Evolutionary conservation across 2,113 vertebrate genomes (phyloP), one percentile per base, ranked within the genome.

Genomic region (Silurus glanis): DNA sequence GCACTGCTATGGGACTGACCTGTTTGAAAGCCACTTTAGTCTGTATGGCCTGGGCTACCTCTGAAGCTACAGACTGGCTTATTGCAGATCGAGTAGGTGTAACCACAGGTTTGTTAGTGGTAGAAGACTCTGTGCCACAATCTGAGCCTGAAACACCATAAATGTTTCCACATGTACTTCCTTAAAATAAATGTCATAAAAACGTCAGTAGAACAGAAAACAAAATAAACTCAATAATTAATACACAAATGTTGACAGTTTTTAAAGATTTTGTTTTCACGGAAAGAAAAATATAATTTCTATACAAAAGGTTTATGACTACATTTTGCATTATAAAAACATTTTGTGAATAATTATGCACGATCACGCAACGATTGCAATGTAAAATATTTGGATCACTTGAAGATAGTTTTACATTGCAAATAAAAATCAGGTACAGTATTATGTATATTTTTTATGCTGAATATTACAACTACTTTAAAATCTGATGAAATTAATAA

Each of bases 21-120:
- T 99, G 97, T 91, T 98, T 99, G 55, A 99, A 94, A 3, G 97
- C 98, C 87, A 98, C 96, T 90, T 95, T 99, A 9, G 97, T 94
- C 91, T 98, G 97, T 59, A 95, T 87, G 0, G 94, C 93, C 89
- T 98, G 97, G 19, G 94, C 69, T 0, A 96, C 95, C 71, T 98
- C 97, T 0, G 88, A 85, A 28, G 94, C 88, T 13, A 95, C 91
- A 19, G 94, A 91, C 59, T 95, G 93, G 84, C 95, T 90, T 85
- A 97, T 95, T 64, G 96, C 94, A 2, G 96, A 94, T 81, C 95
- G 93, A 61, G 95, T 92, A 0, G 93, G 91, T 88, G 86, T 94
- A 5, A 94, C 90, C 2, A 93, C 87, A 5, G 92, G 90, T n/a
- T 94, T 95, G 85, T 94, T 96, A 45, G 96, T 95, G 85, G 95